These are phyloP conservation scores for Eubucco bourcierii DNA, from an alignment of 2,113 vertebrate genomes.

Conservation along the genomic window DNA sequence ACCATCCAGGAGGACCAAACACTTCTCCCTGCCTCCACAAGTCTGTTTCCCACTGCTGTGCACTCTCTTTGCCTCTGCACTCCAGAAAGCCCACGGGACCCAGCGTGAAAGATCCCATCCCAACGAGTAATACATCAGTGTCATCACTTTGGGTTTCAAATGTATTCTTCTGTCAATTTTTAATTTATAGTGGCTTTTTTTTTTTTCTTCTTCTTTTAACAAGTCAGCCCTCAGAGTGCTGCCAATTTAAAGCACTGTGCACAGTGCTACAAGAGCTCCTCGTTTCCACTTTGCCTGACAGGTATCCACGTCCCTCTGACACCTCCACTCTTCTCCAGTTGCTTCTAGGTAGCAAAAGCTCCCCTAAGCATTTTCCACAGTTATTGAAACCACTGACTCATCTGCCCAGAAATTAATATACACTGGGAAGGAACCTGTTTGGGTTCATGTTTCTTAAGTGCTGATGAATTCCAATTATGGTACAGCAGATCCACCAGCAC, in stretches of 20 bases:
- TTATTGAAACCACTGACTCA: conserved; percentile 24
- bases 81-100: not conserved
- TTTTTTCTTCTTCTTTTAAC: not conserved
- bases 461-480: conserved; percentile 60
- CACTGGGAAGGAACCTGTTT: conserved; percentile 19
- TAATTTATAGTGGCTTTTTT: not conserved
- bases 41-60: not conserved
- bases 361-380: not conserved
- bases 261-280: not conserved
- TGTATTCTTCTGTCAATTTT: conserved; percentile 5
- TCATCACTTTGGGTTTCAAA: conserved; percentile 29
- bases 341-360: not conserved
- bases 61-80: not conserved
- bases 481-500: conserved; percentile 41
- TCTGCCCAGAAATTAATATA: conserved; percentile 8
- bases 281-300: conserved; percentile 50
- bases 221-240: not conserved
- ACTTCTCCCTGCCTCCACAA: fast-evolving
- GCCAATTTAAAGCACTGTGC: not conserved
- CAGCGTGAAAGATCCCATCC: not conserved
- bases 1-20: not conserved
- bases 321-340: not conserved
- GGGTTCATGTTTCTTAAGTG: conserved; percentile 24
- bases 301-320: not conserved
- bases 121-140: conserved; percentile 9